Conservation (phyloP, 2,888 invertebrate species). For the Cynaeus angustus region DNA sequence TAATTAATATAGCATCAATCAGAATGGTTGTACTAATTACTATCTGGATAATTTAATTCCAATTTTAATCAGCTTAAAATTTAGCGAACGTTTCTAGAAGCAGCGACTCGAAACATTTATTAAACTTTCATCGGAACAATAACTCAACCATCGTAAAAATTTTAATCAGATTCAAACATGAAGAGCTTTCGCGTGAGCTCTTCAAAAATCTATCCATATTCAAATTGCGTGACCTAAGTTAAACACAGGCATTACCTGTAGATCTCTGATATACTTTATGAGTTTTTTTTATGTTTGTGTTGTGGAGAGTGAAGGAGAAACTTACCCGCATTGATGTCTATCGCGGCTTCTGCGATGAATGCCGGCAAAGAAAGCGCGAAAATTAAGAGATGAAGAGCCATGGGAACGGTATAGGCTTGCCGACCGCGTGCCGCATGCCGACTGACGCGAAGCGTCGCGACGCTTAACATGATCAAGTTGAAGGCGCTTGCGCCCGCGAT, state of each 20-base stretch:
- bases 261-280: slow-evolving; percentile 28
- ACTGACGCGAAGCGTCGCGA: slow-evolving; percentile 61
- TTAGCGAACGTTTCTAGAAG: background rate
- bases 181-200: slow-evolving; percentile 37
- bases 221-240: slow-evolving; percentile 37
- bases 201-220: slow-evolving; percentile 31
- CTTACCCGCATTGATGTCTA: slow-evolving; percentile 60
- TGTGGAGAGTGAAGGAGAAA: slow-evolving; percentile 18
- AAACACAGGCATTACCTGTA: slow-evolving; percentile 40
- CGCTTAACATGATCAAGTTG: slow-evolving; percentile 53
- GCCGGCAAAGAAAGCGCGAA: slow-evolving; percentile 50
- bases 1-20: background rate
- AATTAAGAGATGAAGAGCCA: slow-evolving; percentile 50
- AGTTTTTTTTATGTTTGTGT: slow-evolving; percentile 10
- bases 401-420: slow-evolving; percentile 48
- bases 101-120: background rate
- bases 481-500: slow-evolving; percentile 57
- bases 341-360: slow-evolving; percentile 52
- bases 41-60: background rate
- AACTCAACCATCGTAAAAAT: slow-evolving; percentile 8
- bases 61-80: background rate
- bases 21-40: background rate
- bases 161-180: slow-evolving; percentile 34
- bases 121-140: slow-evolving; percentile 16
- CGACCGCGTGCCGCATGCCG: slow-evolving; percentile 64